Percentiles rank a stretch among this genome's conserved stretches.
Conservation (phyloP, 2,797 vertebrate genomes). For the Xenentodon cancila region DNA sequence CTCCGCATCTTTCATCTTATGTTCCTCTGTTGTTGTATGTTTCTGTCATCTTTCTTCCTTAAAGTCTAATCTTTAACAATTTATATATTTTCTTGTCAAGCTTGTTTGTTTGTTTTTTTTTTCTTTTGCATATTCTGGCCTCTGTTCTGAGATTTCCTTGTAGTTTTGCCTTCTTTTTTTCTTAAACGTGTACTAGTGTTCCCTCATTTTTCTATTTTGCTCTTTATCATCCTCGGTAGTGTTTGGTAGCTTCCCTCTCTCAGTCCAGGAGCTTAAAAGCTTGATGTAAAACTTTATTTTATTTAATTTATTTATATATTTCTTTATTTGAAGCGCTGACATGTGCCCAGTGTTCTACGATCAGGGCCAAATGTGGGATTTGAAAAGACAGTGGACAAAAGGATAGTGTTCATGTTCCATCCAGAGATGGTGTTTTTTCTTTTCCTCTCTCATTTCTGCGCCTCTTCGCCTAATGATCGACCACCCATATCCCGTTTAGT, state of each 20-base stretch:
- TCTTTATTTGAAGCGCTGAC: too few species aligned
- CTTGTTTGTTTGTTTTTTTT: slow-evolving; percentile 12
- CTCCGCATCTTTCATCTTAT: slow-evolving; percentile 40
- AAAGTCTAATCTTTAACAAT: slow-evolving; percentile 31
- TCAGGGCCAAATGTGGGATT: too few species aligned
- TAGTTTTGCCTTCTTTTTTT: not conserved
- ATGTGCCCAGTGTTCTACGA: too few species aligned
- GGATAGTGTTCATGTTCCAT: too few species aligned
- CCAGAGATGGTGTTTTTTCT: too few species aligned
- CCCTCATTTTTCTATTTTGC: not conserved
- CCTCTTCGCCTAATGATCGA: too few species aligned
- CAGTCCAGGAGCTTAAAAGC: too few species aligned
- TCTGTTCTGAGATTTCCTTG: slow-evolving; percentile 1
- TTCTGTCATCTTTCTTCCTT: not conserved
- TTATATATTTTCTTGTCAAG: slow-evolving; percentile 13
- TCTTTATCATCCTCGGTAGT: not conserved
- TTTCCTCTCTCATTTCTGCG: too few species aligned
- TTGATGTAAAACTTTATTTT: too few species aligned
- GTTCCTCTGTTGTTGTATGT: slow-evolving; percentile 8
- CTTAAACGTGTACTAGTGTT: not conserved
- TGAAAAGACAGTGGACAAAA: too few species aligned
- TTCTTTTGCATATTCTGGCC: not conserved
- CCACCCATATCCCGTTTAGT: not conserved
- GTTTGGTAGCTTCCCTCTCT: slow-evolving; percentile 23
- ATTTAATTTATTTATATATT: too few species aligned